Base-by-base conservation (phyloP, 2,113 vertebrate genomes). In the Australoheros scitulus region DNA sequence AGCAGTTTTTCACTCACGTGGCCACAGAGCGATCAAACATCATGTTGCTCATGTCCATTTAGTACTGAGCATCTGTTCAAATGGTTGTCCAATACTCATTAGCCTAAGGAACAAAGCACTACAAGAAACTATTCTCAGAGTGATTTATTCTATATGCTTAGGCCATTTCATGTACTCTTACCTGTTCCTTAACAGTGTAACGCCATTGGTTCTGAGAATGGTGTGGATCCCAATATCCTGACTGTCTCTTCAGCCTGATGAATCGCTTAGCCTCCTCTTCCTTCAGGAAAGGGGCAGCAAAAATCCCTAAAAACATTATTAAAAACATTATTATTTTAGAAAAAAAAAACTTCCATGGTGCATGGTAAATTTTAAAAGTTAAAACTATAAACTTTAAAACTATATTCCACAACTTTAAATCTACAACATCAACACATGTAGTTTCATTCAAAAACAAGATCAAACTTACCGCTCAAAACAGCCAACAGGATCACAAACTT, bases 181-280 rank as follows among this genome's bases (percentile, higher is more conserved):
- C 93, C 93, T 94, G 94, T 55, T 96, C 93, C 59, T 94, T 89
- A 68, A 93, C 2, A 9, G 94, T 95, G 91, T 91, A 93, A 38
- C 93, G 93, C 93, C 92, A 95, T 15, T 87, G 43, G 86, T 95
- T 95, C 61, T 95, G 94, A 41, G 93, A 74, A 70, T 93, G 55
- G 26, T 88, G 61, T 76, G 94, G 93, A 89, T 95, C 94, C 95
- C 93, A 95, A 85, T 92, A 85, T 14, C 80, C 92, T 2, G 79
- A 43, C 82, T 94, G 92, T 61, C 94, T 94, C 88, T 94, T 95
- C 76, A 86, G 79, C n/a, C 92, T 81, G 60, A 94, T 92, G 70
- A 94, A 95, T 13, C 15, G 24, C 14, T 95, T 94, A 2, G 94
- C 93, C 43, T 92, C 79, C 20, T 92, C 77, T 13, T 94, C 91